Evolutionary conservation across 2,113 vertebrate genomes (phyloP).

Genomic region (Sisor rabdophorus): DNA sequence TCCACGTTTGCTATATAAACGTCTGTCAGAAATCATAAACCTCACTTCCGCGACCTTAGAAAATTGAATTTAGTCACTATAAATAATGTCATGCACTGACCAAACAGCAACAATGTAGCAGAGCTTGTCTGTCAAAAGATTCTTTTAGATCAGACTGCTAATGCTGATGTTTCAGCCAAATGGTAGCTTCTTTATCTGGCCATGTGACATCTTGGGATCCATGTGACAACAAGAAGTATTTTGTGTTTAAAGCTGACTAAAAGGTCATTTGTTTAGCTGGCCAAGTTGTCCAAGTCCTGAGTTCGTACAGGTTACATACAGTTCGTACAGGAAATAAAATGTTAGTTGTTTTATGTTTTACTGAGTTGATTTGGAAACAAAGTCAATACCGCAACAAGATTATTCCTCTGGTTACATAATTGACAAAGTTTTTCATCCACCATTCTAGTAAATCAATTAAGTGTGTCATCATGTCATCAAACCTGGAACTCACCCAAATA

Average conservation of each 20-base stretch:
- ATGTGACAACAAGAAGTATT: background rate
- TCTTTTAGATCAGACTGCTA: background rate
- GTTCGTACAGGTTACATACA: conserved; percentile 25
- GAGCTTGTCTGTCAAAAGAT: background rate
- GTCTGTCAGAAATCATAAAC: conserved; percentile 15
- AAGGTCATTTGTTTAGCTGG: background rate
- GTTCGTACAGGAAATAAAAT: conserved; percentile 39
- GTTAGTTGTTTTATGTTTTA: conserved; percentile 16
- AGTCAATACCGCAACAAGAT: conserved; percentile 36
- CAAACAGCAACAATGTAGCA: background rate
- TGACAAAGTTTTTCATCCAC: conserved; percentile 22
- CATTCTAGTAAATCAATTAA: conserved; percentile 31
- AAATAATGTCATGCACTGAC: conserved; percentile 9
- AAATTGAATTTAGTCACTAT: conserved; percentile 4
- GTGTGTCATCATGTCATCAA: conserved; percentile 36
- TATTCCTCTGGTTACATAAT: conserved; percentile 28
- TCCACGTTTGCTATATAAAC: conserved; percentile 3
- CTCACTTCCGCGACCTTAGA: background rate
- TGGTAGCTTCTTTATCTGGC: background rate
- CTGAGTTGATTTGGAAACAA: conserved; percentile 21
- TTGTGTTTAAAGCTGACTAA: background rate
- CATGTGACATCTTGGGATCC: no score
- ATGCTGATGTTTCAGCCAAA: background rate
- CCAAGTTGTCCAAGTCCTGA: conserved; percentile 1
- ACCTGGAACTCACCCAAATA: conserved; percentile 22